These are phyloP conservation scores for Shinisaurus crocodilurus DNA, from an alignment of 2,113 vertebrate species.

Conservation along the genomic window DNA sequence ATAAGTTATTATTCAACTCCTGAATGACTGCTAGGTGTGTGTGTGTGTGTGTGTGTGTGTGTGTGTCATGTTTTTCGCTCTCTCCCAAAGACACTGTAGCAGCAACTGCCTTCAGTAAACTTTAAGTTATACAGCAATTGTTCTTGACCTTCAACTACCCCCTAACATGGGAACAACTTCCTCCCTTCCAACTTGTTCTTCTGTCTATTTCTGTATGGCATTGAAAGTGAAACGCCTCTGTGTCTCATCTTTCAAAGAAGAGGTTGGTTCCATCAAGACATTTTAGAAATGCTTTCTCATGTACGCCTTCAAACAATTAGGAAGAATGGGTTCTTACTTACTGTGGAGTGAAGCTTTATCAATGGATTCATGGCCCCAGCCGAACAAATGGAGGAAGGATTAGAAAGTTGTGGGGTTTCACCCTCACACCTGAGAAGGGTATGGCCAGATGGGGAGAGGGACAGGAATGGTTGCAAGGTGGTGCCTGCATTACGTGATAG, in stretches of 20 bases:
- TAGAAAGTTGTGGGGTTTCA: not conserved
- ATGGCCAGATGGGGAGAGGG: not conserved
- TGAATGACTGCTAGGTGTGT: not conserved
- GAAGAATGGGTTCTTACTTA: not conserved
- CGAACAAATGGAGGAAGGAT: not conserved
- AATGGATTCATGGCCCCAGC: not conserved
- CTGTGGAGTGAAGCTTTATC: not conserved
- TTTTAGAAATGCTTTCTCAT: conserved; percentile 17
- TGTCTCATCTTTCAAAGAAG: not conserved
- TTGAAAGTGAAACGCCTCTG: conserved; percentile 8
- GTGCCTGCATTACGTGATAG: not conserved
- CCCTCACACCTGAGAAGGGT: not conserved
- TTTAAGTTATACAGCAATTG: not conserved
- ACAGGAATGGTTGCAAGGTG: not conserved
- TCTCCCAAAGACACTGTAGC: not conserved
- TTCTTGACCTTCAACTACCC: not conserved
- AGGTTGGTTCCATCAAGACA: conserved; percentile 16
- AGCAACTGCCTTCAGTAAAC: not conserved
- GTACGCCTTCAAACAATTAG: not conserved
- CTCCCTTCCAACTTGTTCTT: conserved; percentile 1
- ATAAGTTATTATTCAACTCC: not conserved
- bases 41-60: not conserved
- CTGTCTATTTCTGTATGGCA: conserved; percentile 4
- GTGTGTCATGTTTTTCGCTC: not conserved
- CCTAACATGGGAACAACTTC: not conserved